phyloP scores from a whole-genome alignment of 2,113 vertebrate species.

The Nycticryphes semicollaris region DNA sequence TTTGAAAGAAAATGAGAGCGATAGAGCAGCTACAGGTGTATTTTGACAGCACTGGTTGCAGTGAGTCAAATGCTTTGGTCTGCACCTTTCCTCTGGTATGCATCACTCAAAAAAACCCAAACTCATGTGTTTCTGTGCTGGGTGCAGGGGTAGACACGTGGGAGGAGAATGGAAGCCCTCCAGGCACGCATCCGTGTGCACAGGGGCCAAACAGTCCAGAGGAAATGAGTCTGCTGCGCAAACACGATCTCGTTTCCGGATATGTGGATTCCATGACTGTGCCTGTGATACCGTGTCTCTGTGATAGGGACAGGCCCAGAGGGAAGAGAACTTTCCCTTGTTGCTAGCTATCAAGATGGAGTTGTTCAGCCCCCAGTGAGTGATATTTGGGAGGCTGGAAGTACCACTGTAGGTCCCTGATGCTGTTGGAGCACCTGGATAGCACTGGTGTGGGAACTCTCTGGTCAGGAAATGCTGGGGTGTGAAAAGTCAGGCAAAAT shows the following conservation, averaged over 20 bases:
- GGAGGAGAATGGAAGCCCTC: neutral
- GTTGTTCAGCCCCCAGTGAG: accelerated
- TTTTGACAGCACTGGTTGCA: neutral
- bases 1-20: neutral
- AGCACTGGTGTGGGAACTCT: neutral
- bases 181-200: accelerated
- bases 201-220: accelerated
- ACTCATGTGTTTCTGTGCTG: neutral
- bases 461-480: neutral
- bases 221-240: conserved; percentile 2
- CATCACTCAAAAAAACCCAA: neutral
- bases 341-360: neutral
- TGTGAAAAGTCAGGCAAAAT: neutral
- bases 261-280: neutral
- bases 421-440: neutral
- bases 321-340: neutral
- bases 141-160: accelerated
- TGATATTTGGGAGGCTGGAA: neutral
- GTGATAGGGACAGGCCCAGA: neutral
- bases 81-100: accelerated
- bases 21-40: accelerated
- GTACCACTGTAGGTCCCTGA: accelerated
- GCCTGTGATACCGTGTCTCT: accelerated
- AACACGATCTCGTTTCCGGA: conserved; percentile 49
- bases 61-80: neutral